These are phyloP conservation scores for Andrena camellia DNA, from an alignment of 2,888 invertebrate genomes.

Conservation along the genomic window DNA sequence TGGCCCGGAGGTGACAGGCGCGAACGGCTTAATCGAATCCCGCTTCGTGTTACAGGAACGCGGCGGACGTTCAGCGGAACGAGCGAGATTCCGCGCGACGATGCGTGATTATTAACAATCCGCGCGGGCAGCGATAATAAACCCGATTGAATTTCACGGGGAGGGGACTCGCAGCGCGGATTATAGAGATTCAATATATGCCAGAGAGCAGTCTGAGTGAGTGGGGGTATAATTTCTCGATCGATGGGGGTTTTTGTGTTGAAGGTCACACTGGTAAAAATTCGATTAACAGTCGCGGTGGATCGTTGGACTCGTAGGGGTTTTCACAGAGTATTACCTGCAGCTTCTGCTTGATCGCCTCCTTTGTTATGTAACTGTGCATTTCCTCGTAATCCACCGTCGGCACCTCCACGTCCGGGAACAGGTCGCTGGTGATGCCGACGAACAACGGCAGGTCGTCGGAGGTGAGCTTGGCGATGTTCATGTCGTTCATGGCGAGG, in stretches of 20 bases:
- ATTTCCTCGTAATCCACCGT: slow-evolving; percentile 92
- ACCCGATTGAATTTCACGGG: slow-evolving; percentile 31
- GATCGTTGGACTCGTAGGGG: background rate
- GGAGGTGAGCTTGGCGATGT: slow-evolving; percentile 93
- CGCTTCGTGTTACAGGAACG: background rate
- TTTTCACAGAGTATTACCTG: slow-evolving; percentile 84
- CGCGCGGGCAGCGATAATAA: slow-evolving; percentile 10
- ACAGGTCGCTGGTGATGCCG: slow-evolving; percentile 94
- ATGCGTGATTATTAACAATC: slow-evolving; percentile 30
- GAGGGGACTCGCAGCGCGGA: background rate
- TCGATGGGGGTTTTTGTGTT: slow-evolving; percentile 13
- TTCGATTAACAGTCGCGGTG: background rate
- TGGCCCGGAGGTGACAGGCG: background rate
- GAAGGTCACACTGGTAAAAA: slow-evolving; percentile 27
- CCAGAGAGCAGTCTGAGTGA: background rate
- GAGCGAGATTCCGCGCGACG: background rate
- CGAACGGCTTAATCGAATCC: background rate
- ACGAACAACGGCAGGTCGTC: slow-evolving; percentile 94
- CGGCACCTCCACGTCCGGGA: slow-evolving; percentile 92
- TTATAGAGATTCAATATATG: slow-evolving; percentile 32
- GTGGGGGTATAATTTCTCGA: slow-evolving; percentile 23
- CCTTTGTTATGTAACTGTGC: slow-evolving; percentile 86
- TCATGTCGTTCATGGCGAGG: slow-evolving; percentile 96
- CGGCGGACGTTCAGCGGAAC: slow-evolving; percentile 5
- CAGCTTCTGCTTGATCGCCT: slow-evolving; percentile 88